Conservation (phyloP, 1,140 invertebrate genomes). For the Ooceraea biroi region DNA sequence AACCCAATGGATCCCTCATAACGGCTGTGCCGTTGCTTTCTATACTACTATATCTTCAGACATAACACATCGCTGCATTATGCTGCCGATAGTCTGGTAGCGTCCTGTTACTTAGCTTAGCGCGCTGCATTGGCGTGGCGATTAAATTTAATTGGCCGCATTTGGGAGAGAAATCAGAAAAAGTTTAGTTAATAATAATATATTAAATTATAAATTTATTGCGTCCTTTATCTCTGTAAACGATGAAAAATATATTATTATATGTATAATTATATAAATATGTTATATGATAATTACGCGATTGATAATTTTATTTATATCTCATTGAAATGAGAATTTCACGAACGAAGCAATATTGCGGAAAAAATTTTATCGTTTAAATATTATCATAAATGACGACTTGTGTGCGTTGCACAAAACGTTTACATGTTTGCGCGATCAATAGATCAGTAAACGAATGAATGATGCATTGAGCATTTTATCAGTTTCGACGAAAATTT, state of each 20-base stretch:
- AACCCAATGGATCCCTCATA: conserved; percentile 13
- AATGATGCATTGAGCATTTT: neutral
- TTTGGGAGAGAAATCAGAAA: neutral
- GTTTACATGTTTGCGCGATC: conserved; percentile 13
- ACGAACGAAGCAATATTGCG: neutral
- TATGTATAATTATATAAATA: too few relatives aligned
- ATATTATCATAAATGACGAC: neutral
- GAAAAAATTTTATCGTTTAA: neutral
- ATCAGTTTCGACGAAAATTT: neutral
- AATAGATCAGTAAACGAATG: neutral
- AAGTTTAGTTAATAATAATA: neutral
- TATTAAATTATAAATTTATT: neutral
- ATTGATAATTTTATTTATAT: neutral
- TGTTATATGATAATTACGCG: neutral
- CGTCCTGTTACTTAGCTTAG: conserved; percentile 34
- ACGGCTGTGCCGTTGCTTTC: neutral
- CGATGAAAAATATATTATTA: too few relatives aligned
- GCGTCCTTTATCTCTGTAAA: too few relatives aligned
- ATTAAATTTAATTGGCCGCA: neutral
- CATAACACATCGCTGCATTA: neutral
- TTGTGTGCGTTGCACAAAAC: conserved; percentile 9
- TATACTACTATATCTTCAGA: neutral
- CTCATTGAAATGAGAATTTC: neutral
- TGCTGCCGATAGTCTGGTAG: neutral
- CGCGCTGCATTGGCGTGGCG: conserved; percentile 14